Evolutionary conservation across 2,797 vertebrate species (phyloP), one percentile per base, ranked within the genome.

Genomic region (Dryobates pubescens): DNA sequence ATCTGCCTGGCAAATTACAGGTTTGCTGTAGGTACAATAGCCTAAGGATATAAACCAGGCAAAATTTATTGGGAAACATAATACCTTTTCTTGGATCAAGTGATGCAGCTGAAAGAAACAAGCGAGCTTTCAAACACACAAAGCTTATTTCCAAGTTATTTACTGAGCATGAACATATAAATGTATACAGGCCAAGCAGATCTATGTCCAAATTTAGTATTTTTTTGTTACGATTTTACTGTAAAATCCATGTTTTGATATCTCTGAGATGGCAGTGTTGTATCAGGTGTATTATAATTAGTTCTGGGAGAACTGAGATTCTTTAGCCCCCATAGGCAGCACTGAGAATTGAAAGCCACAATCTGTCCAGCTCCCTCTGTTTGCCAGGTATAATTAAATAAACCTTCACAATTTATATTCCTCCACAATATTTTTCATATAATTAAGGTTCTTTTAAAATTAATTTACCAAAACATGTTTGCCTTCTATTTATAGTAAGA

Each of bases 321-420:
- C 85, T 75, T 79, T 58, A 92, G 88, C 36, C 64, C 43, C 61
- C 61, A 53, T 62, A 72, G 83, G 86, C 83, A 91, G 23, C 18
- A 29, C 54, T 88, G 64, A 83, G 82, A 92, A 92, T 91, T 84
- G 92, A 95, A 95, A 95, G 89, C 86, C 81, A 91, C 91, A 95
- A 90, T 92, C 88, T 94, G 91, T 77, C 90, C 91, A 82, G 69
- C 41, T 94, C 54, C 58, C 78, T 90, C 72, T 58, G 49, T 65
- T 92, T 54, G 11, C 86, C 69, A 87, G 32, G 47, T 58, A 9
- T 32, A 75, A 89, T 90, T 85, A 91, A 91, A 84, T 13, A 90
- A 79, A 63, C 36, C 56, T 57, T 68, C 56, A 77, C 38, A 47
- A 72, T 88, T 68, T 49, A 34, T 58, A 53, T 61, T 90, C 88